Evolutionary conservation across 2,888 invertebrate genomes (phyloP), one percentile per base, ranked within the genome.

Genomic region (Hirtodrosophila alboralis): DNA sequence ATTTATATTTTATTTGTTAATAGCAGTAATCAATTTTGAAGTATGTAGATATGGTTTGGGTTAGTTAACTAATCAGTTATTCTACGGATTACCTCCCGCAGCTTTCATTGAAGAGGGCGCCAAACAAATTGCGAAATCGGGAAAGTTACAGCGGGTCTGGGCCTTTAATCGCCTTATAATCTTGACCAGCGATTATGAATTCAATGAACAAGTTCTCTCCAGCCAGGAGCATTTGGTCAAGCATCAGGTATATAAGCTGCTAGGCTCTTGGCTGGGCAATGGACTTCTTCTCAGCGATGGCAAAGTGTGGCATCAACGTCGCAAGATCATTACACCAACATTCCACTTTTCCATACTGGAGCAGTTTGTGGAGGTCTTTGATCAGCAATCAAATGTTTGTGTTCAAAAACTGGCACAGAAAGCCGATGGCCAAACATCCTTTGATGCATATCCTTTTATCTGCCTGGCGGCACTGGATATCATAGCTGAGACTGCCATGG

Each of bases 281-380:
- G 90, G 90, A 0, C 45, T 90, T 1, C 62, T 90, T 0, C 48
- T 89, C 4, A 89, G 89, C 59, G 81, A 84, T 23, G 89, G 88
- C 23, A 69, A 87, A 1, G 92, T 92, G 90, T 96, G 96, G 96
- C 92, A 92, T 76, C 90, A 90, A 0, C 92, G 94, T 14, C 91
- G 96, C 26, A 95, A 94, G 88, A 92, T 95, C 59, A 90, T 96
- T 45, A 95, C 95, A 0, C 95, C 95, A 1, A 93, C 95, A 0
- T 96, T 96, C 87, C 96, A 96, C 88, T 95, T 95, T 87, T 93
- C 94, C 77, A 95, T 96, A 52, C 89, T 96, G 36, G 94, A 95
- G 77, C 93, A 94, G 70, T 96, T 95, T 87, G 89, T 95, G 5
- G 93, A 93, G 2, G 92, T 94, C 0, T 95, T 95, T 84, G 93